Evolutionary conservation across 2,888 invertebrate genomes (phyloP), one percentile per base, ranked within the genome.

Genomic region (Orthosia gracilis): DNA sequence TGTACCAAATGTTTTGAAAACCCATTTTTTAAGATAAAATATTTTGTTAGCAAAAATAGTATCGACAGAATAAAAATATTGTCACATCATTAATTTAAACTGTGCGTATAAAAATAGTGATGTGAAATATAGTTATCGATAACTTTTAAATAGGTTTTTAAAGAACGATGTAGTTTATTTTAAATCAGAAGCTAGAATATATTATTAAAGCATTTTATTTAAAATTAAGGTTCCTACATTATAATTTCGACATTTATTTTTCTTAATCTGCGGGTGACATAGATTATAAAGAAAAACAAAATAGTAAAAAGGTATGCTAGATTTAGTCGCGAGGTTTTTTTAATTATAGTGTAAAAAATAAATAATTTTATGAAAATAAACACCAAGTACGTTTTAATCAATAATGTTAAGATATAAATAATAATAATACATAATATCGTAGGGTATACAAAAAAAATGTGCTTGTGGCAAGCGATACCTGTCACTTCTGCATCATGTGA

Each of bases 301-400:
- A 81, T 73, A 79, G 78, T 58, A 50, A 82, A 81, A 65, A 82
- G 70, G 73, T 87, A 87, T 87, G 86, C 88, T 87, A 87, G 86
- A 55, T 54, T 69, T 88, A 86, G 87, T 77, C 73, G 82, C 83
- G 62, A 68, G 59, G 65, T 82, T 80, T 86, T n/a, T 80, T 73
- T 87, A 86, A 81, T 84, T 75, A 85, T 89, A 90, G 88, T 80
- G 81, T 89, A 87, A 89, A 89, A 80, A 85, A 92, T 84, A 87
- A 84, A 87, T 86, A 91, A 91, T 89, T 89, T 90, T 94, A 95
- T 93, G 93, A 93, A 95, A 91, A 89, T 93, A 91, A 94, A 95
- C 95, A 95, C 95, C 95, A 95, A 95, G 91, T 95, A 94, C 92
- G 90, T 91, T 92, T 92, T 94, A 94, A 92, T 89, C 85, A 49